Evolutionary conservation across 2,797 vertebrate species (phyloP).

Genomic region (Atherinosoma microstoma): DNA sequence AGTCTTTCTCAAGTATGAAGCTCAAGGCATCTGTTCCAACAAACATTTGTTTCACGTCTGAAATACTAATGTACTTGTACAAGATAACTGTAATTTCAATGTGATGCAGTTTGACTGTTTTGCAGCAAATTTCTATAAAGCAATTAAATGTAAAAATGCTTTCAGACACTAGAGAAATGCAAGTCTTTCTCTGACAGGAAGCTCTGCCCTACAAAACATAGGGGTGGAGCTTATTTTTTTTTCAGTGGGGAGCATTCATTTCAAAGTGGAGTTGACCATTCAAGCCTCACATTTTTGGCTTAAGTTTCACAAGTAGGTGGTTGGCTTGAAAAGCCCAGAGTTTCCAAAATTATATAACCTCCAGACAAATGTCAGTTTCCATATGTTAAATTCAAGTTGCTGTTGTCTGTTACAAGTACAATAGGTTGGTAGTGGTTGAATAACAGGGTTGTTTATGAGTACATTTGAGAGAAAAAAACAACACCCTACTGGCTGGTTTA

Average conservation of each 20-base stretch:
- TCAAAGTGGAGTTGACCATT: conserved; percentile 34
- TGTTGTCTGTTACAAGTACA: not conserved
- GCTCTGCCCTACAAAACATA: conserved; percentile 36
- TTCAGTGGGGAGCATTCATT: conserved; percentile 29
- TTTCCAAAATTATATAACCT: conserved; percentile 9
- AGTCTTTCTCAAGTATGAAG: conserved; percentile 40
- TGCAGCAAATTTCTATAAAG: not conserved
- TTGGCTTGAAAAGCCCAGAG: conserved; percentile 7
- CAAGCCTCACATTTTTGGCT: conserved; percentile 34
- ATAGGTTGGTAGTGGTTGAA: not conserved
- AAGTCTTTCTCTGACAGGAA: conserved; percentile 8
- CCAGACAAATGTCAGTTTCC: not conserved
- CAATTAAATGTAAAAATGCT: conserved; percentile 11
- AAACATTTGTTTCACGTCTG: not conserved
- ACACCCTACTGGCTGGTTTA: not conserved
- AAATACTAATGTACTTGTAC: conserved; percentile 6
- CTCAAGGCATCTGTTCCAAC: conserved; percentile 7
- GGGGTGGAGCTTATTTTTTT: conserved; percentile 36
- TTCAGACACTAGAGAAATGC: conserved; percentile 15
- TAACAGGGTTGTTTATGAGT: not conserved
- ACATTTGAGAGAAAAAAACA: not conserved
- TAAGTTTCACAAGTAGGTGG: conserved; percentile 26
- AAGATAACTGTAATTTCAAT: conserved; percentile 11
- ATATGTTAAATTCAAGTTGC: not conserved
- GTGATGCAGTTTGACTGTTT: conserved; percentile 12